Evolutionary conservation across 1,140 invertebrate genomes (phyloP).

Genomic region (Anagrus nilaparvatae): DNA sequence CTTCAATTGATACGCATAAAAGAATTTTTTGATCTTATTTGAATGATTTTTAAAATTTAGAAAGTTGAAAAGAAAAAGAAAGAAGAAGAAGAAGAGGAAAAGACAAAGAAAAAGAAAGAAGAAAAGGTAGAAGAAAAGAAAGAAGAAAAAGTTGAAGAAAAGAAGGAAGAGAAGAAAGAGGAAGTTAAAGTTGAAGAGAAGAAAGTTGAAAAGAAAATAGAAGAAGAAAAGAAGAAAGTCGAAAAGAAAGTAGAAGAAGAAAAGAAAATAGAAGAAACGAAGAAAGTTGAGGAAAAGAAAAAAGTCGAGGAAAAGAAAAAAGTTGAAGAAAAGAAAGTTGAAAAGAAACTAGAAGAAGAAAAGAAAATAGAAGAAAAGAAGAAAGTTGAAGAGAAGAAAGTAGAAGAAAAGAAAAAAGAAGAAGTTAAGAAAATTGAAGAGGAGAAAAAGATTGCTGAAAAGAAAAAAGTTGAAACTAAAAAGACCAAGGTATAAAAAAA

Average conservation of each 20-base stretch:
- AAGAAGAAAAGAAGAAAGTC: conserved; percentile 19
- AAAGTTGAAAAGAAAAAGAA: conserved; percentile 28
- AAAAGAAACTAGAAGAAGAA: conserved; percentile 20
- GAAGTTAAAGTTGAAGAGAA: no score
- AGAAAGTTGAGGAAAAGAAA: conserved; percentile 40
- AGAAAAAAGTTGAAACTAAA: conserved; percentile 29
- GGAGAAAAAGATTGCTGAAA: conserved; percentile 25
- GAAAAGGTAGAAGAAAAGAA: conserved; percentile 37
- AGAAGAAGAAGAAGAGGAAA: not conserved
- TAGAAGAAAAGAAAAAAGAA: conserved; percentile 32
- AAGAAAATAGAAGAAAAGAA: conserved; percentile 24
- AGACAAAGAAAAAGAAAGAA: conserved; percentile 23
- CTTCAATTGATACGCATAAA: no score
- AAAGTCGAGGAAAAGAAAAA: conserved; percentile 37
- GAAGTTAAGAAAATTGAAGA: conserved; percentile 40
- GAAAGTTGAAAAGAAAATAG: conserved; percentile 21
- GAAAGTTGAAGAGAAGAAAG: conserved; percentile 32
- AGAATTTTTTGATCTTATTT: no score
- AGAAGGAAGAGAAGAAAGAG: conserved; percentile 26
- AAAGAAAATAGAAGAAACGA: conserved; percentile 25
- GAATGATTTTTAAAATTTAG: no score
- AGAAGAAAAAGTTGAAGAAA: conserved; percentile 30
- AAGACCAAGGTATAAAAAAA: conserved; percentile 27
- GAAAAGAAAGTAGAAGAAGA: conserved; percentile 21
- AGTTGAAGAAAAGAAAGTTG: conserved; percentile 25